Conservation (phyloP, 2,888 invertebrate species). For the Apodemia mormo region DNA sequence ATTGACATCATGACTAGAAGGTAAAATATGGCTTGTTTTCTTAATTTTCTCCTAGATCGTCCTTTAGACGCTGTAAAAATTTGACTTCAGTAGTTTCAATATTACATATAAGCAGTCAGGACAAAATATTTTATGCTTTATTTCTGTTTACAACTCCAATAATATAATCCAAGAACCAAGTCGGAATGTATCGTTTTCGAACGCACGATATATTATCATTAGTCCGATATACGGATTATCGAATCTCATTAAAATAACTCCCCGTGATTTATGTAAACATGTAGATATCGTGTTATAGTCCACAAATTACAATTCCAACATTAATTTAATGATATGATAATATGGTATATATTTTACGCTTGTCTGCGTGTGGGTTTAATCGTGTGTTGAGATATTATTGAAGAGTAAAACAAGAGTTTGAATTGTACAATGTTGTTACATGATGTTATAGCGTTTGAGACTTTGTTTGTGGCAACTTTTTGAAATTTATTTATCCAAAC, state of each 20-base stretch:
- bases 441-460: too few species aligned
- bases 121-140: not conserved
- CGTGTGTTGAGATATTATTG: slow-evolving; percentile 11
- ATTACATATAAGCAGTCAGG: not conserved
- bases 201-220: slow-evolving; percentile 43
- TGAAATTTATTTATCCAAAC: too few species aligned
- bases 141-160: not conserved
- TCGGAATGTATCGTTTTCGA: not conserved
- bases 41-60: too few species aligned
- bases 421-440: too few species aligned
- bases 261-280: slow-evolving; percentile 42
- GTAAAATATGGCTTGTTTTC: too few species aligned
- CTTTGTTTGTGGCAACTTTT: too few species aligned
- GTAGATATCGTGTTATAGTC: slow-evolving; percentile 35
- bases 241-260: slow-evolving; percentile 44
- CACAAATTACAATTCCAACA: slow-evolving; percentile 41
- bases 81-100: not conserved
- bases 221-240: slow-evolving; percentile 43
- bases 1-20: too few species aligned
- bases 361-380: slow-evolving; percentile 17
- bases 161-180: slow-evolving; percentile 8
- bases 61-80: too few species aligned
- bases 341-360: slow-evolving; percentile 20
- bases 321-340: slow-evolving; percentile 39
- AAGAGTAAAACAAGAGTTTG: not conserved